Base-by-base conservation (phyloP, 2,113 vertebrate genomes). In the Caranx melampygus region DNA sequence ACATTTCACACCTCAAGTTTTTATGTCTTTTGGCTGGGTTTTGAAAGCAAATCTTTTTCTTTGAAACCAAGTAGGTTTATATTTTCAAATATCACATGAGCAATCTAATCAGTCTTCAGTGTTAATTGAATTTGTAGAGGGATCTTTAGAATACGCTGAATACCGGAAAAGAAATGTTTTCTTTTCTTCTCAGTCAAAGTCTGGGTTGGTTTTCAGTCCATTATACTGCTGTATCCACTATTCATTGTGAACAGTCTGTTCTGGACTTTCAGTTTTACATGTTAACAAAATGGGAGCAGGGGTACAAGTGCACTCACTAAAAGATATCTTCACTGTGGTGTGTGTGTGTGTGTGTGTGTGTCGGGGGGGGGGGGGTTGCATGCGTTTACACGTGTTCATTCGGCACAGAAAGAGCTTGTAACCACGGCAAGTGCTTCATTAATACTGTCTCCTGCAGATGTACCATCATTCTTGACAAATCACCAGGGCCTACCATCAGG, bases 391-490 rank as follows among this genome's bases (percentile, higher is more conserved):
- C 16, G 65, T 26, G 15, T 79, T 65, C 79, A 84, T 77, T 63
- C 83, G 71, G 79, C 75, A 40, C 82, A 51, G 69, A 55, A 79
- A 78, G 82, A 90, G 88, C 89, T 78, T 75, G 78, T 79, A 84
- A 70, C 65, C 58, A 7, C 63, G 34, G 85, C 77, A 81, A 84
- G 89, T 78, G 85, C 89, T 91, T 93, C 89, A 91, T 94, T 94
- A 92, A 93, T 89, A 87, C 69, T n/a, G 60, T 82, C 78, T 92
- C 78, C 80, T 51, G 63, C 87, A 86, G 79, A 87, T 86, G 86
- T 77, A 86, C 84, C 87, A 52, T 88, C 85, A 52, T 79, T 83
- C 70, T 72, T 81, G 81, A 90, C 91, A 87, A 92, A 90, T 86
- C 88, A 79, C 88, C 14, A 13, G 76, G 86, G 90, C 67, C 73